Evolutionary conservation across 2,113 vertebrate genomes (phyloP).

Genomic region (Malurus cyaneus): DNA sequence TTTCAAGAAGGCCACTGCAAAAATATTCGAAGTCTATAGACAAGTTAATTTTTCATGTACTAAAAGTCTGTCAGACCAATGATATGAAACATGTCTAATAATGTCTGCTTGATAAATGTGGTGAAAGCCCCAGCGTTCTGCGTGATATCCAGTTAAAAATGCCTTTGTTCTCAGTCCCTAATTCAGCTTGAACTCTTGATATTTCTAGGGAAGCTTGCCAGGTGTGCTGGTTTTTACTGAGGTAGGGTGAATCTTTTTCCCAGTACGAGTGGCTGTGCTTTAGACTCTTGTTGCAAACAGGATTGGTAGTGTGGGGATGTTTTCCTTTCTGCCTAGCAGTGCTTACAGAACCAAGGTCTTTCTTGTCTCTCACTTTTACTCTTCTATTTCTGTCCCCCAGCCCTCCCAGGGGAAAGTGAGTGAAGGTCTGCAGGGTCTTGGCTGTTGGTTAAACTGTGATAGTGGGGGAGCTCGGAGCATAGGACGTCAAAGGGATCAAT

Average conservation of each 20-base stretch:
- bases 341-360: background rate
- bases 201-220: background rate
- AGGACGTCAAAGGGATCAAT: background rate
- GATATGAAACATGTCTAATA: background rate
- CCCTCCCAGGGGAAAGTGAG: background rate
- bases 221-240: background rate
- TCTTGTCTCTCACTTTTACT: background rate
- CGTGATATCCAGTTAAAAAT: background rate
- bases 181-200: background rate
- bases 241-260: background rate
- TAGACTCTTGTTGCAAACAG: background rate
- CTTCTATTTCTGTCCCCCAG: background rate
- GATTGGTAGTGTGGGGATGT: background rate
- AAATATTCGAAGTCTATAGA: background rate
- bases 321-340: background rate
- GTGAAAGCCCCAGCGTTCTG: background rate
- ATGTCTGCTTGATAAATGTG: background rate
- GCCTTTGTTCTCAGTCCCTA: background rate
- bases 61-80: background rate
- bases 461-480: background rate
- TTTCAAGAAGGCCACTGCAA: background rate
- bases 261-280: background rate
- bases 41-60: background rate
- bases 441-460: background rate
- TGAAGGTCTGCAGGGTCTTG: fast-evolving